Evolutionary conservation across 2,888 invertebrate genomes (phyloP).

Genomic region (Eristalinus aeneus): DNA sequence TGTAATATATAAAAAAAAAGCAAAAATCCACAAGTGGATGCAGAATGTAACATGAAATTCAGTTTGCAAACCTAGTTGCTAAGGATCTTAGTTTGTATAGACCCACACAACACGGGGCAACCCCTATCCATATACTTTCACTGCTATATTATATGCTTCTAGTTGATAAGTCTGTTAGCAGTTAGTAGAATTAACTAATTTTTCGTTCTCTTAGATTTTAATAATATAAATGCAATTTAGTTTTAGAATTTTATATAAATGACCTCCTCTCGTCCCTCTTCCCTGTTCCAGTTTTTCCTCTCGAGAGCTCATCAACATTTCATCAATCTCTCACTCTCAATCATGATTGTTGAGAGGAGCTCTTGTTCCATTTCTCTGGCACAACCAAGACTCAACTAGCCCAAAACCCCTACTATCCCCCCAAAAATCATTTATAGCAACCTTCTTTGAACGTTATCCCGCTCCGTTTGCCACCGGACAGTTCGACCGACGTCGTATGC

Average conservation of each 20-base stretch:
- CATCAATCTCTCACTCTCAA: neutral
- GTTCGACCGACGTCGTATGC: constrained; percentile 21
- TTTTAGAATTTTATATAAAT: constrained; percentile 48
- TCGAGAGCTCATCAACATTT: neutral
- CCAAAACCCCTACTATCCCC: neutral
- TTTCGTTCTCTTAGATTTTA: constrained; percentile 51
- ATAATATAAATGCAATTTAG: constrained; percentile 66
- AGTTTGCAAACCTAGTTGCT: constrained; percentile 38
- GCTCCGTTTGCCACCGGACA: constrained; percentile 1
- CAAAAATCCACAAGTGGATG: constrained; percentile 1
- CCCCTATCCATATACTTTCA: constrained; percentile 40
- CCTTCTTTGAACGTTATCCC: neutral
- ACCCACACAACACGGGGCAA: neutral
- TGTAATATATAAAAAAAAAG: constrained; percentile 41
- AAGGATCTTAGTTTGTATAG: constrained; percentile 50
- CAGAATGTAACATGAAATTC: constrained; percentile 8
- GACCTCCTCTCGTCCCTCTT: neutral
- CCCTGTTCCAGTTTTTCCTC: neutral
- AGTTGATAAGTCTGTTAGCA: constrained; percentile 60
- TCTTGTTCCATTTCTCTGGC: neutral
- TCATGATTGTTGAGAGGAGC: neutral
- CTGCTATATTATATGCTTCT: constrained; percentile 64
- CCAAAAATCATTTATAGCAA: too few species aligned
- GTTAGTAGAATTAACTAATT: constrained; percentile 54
- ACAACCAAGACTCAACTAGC: neutral